Percentiles rank a stretch among this genome's conserved stretches.
phyloP scores from a whole-genome alignment of 2,113 vertebrate species.

The Patagioenas fasciata region DNA sequence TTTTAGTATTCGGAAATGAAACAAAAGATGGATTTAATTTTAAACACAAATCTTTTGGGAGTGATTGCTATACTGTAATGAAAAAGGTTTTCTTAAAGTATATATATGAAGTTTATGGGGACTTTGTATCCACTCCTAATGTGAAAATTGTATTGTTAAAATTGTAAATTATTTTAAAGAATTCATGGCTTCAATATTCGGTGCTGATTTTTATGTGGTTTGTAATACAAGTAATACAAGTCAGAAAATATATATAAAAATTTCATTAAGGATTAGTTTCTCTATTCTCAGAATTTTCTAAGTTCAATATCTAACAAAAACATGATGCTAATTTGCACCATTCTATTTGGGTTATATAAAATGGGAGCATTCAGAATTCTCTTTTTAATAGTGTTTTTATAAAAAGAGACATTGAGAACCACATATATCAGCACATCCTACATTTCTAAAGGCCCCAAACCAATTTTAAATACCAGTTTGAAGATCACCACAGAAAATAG shows the following conservation, averaged over 20 bases:
- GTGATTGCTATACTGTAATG: not conserved
- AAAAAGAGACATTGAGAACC: not conserved
- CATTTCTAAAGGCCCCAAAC: not conserved
- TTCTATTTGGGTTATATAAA: not conserved
- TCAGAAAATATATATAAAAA: not conserved
- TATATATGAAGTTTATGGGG: not conserved
- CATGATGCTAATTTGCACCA: not conserved
- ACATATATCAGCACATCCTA: not conserved
- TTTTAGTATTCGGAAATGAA: not conserved
- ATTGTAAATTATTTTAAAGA: not conserved
- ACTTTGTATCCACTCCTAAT: not conserved
- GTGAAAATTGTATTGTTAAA: not conserved
- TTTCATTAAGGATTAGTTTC: not conserved
- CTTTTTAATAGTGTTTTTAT: not conserved
- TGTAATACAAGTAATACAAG: slow-evolving; percentile 2
- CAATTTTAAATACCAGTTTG: not conserved
- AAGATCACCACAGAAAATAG: not conserved
- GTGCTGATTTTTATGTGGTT: not conserved
- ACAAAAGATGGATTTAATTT: not conserved
- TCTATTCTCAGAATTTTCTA: not conserved
- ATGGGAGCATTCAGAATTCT: not conserved
- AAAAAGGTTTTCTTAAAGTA: not conserved
- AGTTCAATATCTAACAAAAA: not conserved
- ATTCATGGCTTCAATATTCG: not conserved
- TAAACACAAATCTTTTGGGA: not conserved